Evolutionary conservation across 2,797 vertebrate species (phyloP).

Genomic region (Channa striata): DNA sequence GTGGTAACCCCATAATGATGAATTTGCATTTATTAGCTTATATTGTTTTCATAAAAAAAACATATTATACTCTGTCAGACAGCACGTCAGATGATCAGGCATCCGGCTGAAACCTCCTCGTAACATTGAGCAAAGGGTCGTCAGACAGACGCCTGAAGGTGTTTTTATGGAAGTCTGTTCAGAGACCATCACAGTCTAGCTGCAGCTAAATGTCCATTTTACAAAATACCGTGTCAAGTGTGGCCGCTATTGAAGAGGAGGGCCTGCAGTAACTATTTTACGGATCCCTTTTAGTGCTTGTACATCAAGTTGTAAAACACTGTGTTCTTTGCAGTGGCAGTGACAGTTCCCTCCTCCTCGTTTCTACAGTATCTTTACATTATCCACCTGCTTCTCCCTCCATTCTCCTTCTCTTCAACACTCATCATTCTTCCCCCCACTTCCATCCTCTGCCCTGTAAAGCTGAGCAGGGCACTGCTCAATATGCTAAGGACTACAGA

Average conservation of each 20-base stretch:
- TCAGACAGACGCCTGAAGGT: slow-evolving; percentile 13
- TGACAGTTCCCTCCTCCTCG: slow-evolving; percentile 7
- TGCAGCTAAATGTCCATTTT: slow-evolving; percentile 54
- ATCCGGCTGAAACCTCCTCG: too few relatives aligned
- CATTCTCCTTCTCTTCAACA: slow-evolving; percentile 8
- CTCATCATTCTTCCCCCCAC: slow-evolving; percentile 33
- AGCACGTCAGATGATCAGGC: too few relatives aligned
- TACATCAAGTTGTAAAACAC: slow-evolving; percentile 75
- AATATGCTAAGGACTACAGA: slow-evolving; percentile 63
- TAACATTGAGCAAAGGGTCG: slow-evolving; percentile 34
- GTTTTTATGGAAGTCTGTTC: neutral
- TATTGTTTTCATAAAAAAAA: too few relatives aligned
- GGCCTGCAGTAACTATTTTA: slow-evolving; percentile 71
- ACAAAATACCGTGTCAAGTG: slow-evolving; percentile 68
- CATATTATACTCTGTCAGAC: neutral
- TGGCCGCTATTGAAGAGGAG: slow-evolving; percentile 46
- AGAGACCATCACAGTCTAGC: slow-evolving; percentile 32
- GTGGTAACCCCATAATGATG: too few relatives aligned
- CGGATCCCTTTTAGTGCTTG: slow-evolving; percentile 67
- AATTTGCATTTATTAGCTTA: too few relatives aligned
- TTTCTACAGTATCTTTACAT: slow-evolving; percentile 23
- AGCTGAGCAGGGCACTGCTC: slow-evolving; percentile 59
- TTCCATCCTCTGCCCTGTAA: slow-evolving; percentile 48
- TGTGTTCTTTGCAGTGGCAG: slow-evolving; percentile 61
- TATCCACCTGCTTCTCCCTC: slow-evolving; percentile 51